Percentiles rank a stretch among this genome's conserved stretches.
Conservation (phyloP, 2,113 vertebrate species). For the Diadophis punctatus region DNA sequence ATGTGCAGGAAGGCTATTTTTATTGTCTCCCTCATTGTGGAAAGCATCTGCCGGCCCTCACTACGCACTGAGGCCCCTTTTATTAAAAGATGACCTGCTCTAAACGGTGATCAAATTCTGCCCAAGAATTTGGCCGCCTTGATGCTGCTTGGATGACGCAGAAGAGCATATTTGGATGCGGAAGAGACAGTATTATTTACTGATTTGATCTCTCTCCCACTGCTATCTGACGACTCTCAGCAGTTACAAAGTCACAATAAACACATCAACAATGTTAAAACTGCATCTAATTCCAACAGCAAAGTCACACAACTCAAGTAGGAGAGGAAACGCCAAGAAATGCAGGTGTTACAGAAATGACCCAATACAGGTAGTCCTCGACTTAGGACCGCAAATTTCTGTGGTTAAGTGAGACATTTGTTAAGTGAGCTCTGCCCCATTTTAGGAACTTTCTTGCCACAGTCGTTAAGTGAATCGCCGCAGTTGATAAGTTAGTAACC, state of each 20-base stretch:
- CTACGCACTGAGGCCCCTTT: slow-evolving; percentile 44
- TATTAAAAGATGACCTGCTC: slow-evolving; percentile 44
- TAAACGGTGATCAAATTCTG: background rate
- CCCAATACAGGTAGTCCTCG: background rate
- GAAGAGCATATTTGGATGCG: background rate
- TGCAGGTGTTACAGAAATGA: background rate
- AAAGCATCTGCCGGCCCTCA: slow-evolving; percentile 44
- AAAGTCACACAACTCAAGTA: background rate
- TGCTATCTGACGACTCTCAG: background rate
- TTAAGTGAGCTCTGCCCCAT: too few relatives aligned
- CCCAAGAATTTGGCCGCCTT: background rate
- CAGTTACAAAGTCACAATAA: background rate
- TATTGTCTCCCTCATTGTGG: slow-evolving; percentile 34
- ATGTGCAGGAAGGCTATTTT: slow-evolving; percentile 56
- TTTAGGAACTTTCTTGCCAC: too few relatives aligned
- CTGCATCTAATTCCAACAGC: background rate
- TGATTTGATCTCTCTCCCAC: background rate
- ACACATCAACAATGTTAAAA: background rate
- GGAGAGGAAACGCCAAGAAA: background rate
- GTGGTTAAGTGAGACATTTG: too few relatives aligned
- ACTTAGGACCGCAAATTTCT: too few relatives aligned
- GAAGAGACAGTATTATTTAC: background rate
- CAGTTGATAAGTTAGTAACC: too few relatives aligned
- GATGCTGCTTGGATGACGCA: background rate
- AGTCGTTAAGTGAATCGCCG: too few relatives aligned